phyloP scores from a whole-genome alignment of 2,797 vertebrate species.

The Microchirus variegatus region DNA sequence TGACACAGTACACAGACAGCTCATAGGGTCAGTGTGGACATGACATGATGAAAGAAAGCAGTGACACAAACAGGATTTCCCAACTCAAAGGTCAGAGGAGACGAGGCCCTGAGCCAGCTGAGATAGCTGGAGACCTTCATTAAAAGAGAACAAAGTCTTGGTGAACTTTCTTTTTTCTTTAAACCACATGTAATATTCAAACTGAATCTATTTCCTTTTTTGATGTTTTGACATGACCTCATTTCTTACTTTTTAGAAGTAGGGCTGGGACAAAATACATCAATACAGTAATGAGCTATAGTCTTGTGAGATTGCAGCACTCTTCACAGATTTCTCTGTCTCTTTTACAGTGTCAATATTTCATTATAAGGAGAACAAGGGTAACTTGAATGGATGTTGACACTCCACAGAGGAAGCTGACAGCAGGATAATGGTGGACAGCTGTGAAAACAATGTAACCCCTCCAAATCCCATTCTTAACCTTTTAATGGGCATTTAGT shows the following conservation, averaged over 20 bases:
- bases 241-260: constrained; percentile 23
- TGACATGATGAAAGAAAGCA: constrained; percentile 52
- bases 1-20: constrained; percentile 35
- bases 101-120: constrained; percentile 25
- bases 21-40: constrained; percentile 31
- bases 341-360: too few species aligned
- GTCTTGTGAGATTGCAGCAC: too few species aligned
- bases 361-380: too few species aligned
- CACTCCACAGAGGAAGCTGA: too few species aligned
- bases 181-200: constrained; percentile 8
- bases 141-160: constrained; percentile 26
- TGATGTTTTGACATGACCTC: background rate
- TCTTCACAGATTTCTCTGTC: too few species aligned
- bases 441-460: too few species aligned
- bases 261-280: constrained; percentile 11
- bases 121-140: constrained; percentile 29
- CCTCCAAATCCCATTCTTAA: too few species aligned
- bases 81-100: constrained; percentile 46
- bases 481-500: too few species aligned
- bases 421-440: too few species aligned
- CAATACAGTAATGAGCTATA: constrained; percentile 7
- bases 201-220: background rate
- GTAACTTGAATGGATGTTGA: too few species aligned
- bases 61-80: constrained; percentile 42
- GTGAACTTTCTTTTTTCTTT: constrained; percentile 9